A percentile compares a stretch with the other conserved stretches of the same genome.
Evolutionary conservation across 1,140 invertebrate species (phyloP).

Genomic region (Elymnias hypermnestra): DNA sequence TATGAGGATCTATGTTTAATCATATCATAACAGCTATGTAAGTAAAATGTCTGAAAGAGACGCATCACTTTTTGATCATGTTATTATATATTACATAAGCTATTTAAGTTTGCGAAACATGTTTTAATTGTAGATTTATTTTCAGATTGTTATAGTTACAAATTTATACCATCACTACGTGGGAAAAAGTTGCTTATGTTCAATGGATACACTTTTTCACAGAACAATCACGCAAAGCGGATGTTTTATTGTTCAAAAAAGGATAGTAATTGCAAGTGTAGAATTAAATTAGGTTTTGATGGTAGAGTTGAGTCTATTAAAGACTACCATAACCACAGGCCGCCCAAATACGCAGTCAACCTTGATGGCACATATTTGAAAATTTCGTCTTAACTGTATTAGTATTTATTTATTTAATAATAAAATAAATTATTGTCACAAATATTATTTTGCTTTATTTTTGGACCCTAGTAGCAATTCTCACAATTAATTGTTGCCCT

Average conservation of each 20-base stretch:
- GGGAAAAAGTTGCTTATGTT: constrained; percentile 38
- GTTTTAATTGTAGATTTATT: background rate
- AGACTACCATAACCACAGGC: constrained; percentile 31
- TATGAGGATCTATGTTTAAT: too few relatives aligned
- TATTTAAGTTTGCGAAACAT: too few relatives aligned
- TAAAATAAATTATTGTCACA: too few relatives aligned
- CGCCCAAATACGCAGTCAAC: constrained; percentile 33
- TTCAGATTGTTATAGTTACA: constrained; percentile 8
- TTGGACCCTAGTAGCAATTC: too few relatives aligned
- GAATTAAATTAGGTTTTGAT: constrained; percentile 27
- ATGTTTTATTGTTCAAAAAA: constrained; percentile 49
- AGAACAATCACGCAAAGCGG: constrained; percentile 27
- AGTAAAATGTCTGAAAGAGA: too few relatives aligned
- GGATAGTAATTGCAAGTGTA: constrained; percentile 27
- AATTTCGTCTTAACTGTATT: constrained; percentile 8
- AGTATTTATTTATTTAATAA: background rate
- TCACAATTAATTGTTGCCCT: too few relatives aligned
- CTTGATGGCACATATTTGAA: constrained; percentile 21
- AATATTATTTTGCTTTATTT: too few relatives aligned
- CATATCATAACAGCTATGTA: too few relatives aligned
- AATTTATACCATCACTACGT: constrained; percentile 29
- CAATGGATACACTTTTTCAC: constrained; percentile 29
- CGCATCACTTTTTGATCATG: too few relatives aligned
- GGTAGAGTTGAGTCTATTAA: constrained; percentile 24
- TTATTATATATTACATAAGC: too few relatives aligned